These are phyloP conservation scores for Melanostigma gelatinosum DNA, from an alignment of 2,113 vertebrate species.

Conservation along the genomic window DNA sequence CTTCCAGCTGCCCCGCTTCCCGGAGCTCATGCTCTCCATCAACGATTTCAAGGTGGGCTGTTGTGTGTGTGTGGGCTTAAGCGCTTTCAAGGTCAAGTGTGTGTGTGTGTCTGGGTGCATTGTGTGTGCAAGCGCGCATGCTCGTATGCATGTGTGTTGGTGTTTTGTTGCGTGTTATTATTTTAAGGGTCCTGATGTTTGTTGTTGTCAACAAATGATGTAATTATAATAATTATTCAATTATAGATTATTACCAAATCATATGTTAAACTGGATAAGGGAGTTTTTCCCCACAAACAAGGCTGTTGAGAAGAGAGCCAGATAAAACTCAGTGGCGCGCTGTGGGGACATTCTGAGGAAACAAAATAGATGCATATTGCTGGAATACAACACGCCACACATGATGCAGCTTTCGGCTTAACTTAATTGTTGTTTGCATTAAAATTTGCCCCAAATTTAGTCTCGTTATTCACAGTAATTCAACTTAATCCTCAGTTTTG, in stretches of 20 bases:
- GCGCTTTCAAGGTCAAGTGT: slow-evolving; percentile 66
- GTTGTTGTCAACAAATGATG: neutral
- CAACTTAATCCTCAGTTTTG: neutral
- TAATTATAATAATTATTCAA: neutral
- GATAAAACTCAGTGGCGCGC: neutral
- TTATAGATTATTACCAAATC: neutral
- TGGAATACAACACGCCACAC: neutral
- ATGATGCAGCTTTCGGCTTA: no score
- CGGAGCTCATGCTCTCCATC: slow-evolving; percentile 98
- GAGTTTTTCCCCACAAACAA: neutral
- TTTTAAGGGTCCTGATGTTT: neutral
- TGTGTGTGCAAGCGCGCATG: slow-evolving; percentile 1
- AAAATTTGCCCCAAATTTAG: neutral
- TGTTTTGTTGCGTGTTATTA: no score
- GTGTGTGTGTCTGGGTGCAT: neutral
- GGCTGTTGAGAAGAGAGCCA: neutral
- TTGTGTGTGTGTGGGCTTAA: slow-evolving; percentile 33
- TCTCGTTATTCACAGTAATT: neutral
- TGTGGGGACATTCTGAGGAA: neutral
- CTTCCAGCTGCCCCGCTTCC: slow-evolving; percentile 97
- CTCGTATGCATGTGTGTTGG: neutral
- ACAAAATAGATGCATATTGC: neutral
- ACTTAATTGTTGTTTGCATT: neutral
- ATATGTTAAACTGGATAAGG: neutral
- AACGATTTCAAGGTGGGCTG: slow-evolving; percentile 95